Percentiles rank a stretch among this genome's conserved stretches.
phyloP scores from a whole-genome alignment of 1,140 invertebrate species.

The Orchesella cincta region DNA sequence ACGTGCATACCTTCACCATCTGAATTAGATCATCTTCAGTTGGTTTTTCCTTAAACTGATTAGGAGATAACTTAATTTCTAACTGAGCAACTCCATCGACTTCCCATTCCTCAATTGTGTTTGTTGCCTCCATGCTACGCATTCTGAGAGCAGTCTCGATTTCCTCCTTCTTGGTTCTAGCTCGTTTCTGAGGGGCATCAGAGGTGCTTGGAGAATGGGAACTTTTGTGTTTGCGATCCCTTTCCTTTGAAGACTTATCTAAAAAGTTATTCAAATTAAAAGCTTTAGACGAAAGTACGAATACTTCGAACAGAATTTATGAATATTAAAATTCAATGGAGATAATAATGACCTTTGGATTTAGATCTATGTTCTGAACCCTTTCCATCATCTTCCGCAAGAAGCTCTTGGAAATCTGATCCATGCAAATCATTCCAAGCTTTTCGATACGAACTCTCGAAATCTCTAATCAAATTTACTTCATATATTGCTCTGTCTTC shows the following conservation, averaged over 20 bases:
- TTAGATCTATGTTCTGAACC: background rate
- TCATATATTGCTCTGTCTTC: constrained; percentile 88
- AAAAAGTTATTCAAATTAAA: background rate
- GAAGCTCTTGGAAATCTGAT: constrained; percentile 34
- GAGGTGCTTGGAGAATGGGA: background rate
- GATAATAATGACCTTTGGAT: background rate
- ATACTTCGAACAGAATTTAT: background rate
- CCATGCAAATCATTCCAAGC: constrained; percentile 47
- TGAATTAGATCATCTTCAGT: constrained; percentile 86
- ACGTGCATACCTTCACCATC: constrained; percentile 63
- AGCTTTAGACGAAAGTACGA: background rate
- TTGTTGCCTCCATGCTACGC: constrained; percentile 42
- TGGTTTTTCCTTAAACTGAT: constrained; percentile 79
- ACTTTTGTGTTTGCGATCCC: constrained; percentile 12
- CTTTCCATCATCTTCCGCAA: background rate
- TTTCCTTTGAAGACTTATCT: constrained; percentile 17
- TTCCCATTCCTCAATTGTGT: constrained; percentile 48
- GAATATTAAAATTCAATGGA: background rate
- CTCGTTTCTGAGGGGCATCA: constrained; percentile 28
- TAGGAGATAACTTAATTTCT: constrained; percentile 52
- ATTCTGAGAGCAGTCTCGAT: constrained; percentile 39
- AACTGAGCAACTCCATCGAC: constrained; percentile 47
- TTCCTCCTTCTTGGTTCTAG: constrained; percentile 43
- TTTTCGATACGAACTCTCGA: constrained; percentile 64
- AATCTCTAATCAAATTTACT: constrained; percentile 72